These are phyloP conservation scores for Siniperca scherzeri DNA, from an alignment of 2,797 vertebrate genomes.

Conservation along the genomic window DNA sequence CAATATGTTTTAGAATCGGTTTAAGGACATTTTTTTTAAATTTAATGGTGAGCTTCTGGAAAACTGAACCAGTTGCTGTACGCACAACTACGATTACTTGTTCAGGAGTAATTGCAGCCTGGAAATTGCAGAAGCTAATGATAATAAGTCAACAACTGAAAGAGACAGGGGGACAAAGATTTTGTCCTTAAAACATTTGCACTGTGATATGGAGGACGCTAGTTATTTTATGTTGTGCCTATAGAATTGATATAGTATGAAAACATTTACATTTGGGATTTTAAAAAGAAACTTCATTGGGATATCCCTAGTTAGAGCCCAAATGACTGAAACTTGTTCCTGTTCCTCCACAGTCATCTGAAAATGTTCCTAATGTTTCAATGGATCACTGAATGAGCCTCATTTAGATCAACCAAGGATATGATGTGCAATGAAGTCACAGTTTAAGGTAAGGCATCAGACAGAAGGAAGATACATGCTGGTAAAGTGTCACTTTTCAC, in stretches of 20 bases:
- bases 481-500: background rate
- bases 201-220: too few relatives aligned
- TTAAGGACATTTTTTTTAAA: background rate
- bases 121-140: background rate
- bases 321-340: slow-evolving; percentile 32
- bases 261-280: background rate
- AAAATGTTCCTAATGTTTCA: slow-evolving; percentile 40
- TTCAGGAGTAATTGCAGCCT: background rate
- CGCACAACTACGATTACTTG: background rate
- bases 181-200: background rate
- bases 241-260: background rate
- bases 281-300: background rate
- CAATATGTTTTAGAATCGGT: background rate
- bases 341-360: background rate
- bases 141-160: slow-evolving; percentile 11
- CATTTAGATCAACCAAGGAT: slow-evolving; percentile 36
- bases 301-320: slow-evolving; percentile 6
- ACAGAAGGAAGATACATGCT: background rate
- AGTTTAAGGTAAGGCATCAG: background rate
- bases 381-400: slow-evolving; percentile 48
- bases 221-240: background rate
- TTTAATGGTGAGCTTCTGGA: background rate
- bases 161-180: background rate
- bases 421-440: slow-evolving; percentile 31
- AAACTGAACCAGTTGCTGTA: background rate